A percentile compares a stretch with the other conserved stretches of the same genome.
phyloP scores from a whole-genome alignment of 2,888 invertebrate genomes.

The Heliothis peltigera region DNA sequence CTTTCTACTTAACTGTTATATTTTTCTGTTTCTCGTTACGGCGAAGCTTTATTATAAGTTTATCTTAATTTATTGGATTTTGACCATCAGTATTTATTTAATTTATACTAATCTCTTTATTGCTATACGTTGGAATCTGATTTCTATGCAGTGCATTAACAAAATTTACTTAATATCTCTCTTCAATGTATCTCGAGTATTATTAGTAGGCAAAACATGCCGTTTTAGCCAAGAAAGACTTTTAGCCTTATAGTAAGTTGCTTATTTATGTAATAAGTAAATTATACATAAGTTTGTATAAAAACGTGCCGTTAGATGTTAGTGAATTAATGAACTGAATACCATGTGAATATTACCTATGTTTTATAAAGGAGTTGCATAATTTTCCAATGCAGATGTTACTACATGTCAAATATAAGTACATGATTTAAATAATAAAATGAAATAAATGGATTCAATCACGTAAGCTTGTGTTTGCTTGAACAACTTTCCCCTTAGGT shows the following conservation, averaged over 20 bases:
- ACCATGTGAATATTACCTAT: conserved; percentile 74
- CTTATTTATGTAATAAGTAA: conserved; percentile 82
- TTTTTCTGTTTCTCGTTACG: conserved; percentile 65
- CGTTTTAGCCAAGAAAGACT: conserved; percentile 87
- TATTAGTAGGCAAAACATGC: conserved; percentile 79
- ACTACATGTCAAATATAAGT: conserved; percentile 75
- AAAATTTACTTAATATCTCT: conserved; percentile 65
- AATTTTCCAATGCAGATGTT: conserved; percentile 74
- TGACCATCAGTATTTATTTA: conserved; percentile 71
- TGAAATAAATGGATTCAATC: conserved; percentile 78
- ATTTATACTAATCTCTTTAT: conserved; percentile 70
- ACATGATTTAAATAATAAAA: conserved; percentile 77
- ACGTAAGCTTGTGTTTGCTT: conserved; percentile 65
- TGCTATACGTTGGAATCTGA: conserved; percentile 60
- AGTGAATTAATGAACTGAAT: conserved; percentile 83
- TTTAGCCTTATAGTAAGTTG: conserved; percentile 81
- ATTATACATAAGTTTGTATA: conserved; percentile 70
- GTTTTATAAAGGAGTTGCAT: conserved; percentile 72
- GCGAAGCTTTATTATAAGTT: conserved; percentile 62
- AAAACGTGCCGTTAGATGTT: conserved; percentile 81
- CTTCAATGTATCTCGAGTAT: conserved; percentile 77
- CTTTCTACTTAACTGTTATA: conserved; percentile 72
- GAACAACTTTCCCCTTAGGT: conserved; percentile 43
- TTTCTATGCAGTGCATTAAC: conserved; percentile 69
- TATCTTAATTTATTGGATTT: conserved; percentile 67